Evolutionary conservation across 1,140 invertebrate genomes (phyloP).

Genomic region (Zaprionus nigranus): DNA sequence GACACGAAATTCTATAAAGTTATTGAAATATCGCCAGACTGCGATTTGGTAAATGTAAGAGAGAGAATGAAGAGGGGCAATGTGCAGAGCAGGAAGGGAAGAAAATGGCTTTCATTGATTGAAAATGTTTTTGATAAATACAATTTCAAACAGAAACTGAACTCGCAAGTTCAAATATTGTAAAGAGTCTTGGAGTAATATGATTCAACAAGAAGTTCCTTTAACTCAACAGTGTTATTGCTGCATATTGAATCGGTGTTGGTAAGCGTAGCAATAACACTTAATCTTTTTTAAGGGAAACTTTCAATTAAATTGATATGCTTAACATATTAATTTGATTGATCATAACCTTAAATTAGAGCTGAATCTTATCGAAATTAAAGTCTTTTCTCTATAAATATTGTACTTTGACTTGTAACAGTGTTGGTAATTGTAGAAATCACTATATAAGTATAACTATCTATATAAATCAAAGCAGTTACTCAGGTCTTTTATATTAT

Average conservation of each 20-base stretch:
- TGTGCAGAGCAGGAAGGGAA: neutral
- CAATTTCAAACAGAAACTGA: neutral
- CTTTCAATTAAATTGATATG: too few species aligned
- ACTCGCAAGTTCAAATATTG: neutral
- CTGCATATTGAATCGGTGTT: neutral
- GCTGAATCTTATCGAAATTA: neutral
- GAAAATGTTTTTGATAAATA: neutral
- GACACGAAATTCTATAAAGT: constrained; percentile 29
- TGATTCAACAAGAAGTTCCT: neutral
- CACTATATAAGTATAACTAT: too few species aligned
- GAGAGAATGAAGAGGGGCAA: neutral
- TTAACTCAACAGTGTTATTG: neutral
- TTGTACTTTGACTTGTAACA: neutral
- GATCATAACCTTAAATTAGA: too few species aligned
- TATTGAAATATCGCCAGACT: constrained; percentile 14
- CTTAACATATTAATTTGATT: too few species aligned
- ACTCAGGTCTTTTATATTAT: too few species aligned
- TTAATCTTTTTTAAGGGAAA: too few species aligned
- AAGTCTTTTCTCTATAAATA: neutral
- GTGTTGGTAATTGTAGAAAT: too few species aligned
- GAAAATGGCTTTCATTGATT: neutral
- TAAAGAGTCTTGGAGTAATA: neutral
- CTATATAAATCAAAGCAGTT: too few species aligned
- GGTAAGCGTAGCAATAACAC: neutral
- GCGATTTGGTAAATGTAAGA: neutral